Conservation (phyloP, 2,797 vertebrate species). For the Triplophysa bombifrons region DNA sequence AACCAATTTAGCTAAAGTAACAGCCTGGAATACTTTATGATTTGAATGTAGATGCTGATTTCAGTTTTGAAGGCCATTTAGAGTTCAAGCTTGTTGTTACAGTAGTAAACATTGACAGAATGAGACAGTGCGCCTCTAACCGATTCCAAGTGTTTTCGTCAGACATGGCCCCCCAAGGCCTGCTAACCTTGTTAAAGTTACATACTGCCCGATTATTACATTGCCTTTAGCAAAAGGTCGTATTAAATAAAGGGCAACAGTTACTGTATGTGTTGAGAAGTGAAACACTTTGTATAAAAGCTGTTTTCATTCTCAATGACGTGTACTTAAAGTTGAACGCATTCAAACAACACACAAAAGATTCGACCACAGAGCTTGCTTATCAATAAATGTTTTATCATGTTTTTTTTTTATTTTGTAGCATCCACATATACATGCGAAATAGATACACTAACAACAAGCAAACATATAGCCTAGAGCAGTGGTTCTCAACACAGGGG, state of each 20-base stretch:
- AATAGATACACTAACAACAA: too few relatives aligned
- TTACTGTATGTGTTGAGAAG: not conserved
- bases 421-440: too few relatives aligned
- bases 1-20: not conserved
- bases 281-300: constrained; percentile 2
- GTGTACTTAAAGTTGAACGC: not conserved
- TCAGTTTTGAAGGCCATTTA: not conserved
- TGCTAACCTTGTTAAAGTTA: constrained; percentile 18
- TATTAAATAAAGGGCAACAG: not conserved
- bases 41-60: not conserved
- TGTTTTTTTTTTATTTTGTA: too few relatives aligned
- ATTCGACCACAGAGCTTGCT: not conserved
- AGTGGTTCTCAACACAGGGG: too few relatives aligned
- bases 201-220: not conserved
- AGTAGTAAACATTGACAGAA: not conserved
- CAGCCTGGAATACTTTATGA: not conserved
- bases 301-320: not conserved
- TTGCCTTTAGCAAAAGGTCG: not conserved
- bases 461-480: too few relatives aligned
- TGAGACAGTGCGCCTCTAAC: not conserved
- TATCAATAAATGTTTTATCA: too few relatives aligned
- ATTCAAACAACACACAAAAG: not conserved
- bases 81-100: constrained; percentile 2
- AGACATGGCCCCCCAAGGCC: not conserved
- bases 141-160: constrained; percentile 1